Conservation (phyloP, 2,888 invertebrate species). For the Euphydryas editha region DNA sequence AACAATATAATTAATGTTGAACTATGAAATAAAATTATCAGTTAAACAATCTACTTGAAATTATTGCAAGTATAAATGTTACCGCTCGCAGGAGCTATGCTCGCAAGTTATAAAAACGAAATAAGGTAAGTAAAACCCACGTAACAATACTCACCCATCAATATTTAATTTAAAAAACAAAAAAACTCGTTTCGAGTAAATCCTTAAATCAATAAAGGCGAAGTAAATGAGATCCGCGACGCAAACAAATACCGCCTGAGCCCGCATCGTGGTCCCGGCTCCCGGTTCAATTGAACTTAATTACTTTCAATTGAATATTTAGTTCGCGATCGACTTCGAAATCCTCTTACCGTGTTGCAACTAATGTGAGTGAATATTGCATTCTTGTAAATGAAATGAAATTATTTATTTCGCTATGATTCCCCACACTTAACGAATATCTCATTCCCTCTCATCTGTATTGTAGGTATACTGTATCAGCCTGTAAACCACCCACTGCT, state of each 20-base stretch:
- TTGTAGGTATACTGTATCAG: too few relatives aligned
- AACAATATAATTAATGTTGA: too few relatives aligned
- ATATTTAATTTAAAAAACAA: too few relatives aligned
- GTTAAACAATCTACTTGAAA: not conserved
- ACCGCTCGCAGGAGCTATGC: not conserved
- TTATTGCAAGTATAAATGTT: not conserved
- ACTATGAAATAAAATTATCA: too few relatives aligned
- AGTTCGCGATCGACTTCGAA: conserved; percentile 9
- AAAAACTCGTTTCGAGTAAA: conserved; percentile 11
- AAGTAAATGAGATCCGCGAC: conserved; percentile 28
- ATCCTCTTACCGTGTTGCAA: conserved; percentile 4
- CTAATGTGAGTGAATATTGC: not conserved
- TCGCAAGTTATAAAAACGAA: not conserved
- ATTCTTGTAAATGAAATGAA: not conserved
- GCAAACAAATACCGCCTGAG: conserved; percentile 9
- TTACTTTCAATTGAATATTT: conserved; percentile 36
- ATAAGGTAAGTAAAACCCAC: not conserved
- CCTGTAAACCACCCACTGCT: too few relatives aligned
- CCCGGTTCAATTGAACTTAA: conserved; percentile 26
- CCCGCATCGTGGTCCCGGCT: not conserved
- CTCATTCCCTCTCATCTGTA: too few relatives aligned
- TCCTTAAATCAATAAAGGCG: conserved; percentile 30
- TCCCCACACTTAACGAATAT: too few relatives aligned
- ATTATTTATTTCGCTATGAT: too few relatives aligned
- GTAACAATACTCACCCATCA: not conserved